Percentiles rank a stretch among this genome's conserved stretches.
phyloP scores from a whole-genome alignment of 2,113 vertebrate genomes.

The Dromiciops gliroides region DNA sequence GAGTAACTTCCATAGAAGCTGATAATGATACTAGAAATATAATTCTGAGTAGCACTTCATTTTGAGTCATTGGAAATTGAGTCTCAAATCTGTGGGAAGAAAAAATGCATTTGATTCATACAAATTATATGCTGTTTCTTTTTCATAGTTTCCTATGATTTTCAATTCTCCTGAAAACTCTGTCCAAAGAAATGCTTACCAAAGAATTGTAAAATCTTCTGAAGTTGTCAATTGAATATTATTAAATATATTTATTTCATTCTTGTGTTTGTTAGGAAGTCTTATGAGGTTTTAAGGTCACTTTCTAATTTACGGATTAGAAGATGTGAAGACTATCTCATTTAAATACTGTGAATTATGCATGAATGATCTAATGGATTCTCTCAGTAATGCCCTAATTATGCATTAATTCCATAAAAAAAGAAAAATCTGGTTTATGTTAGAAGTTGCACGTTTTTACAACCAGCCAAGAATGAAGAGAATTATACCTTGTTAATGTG shows the following conservation, averaged over 20 bases:
- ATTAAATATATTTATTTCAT: conserved; percentile 64
- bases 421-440: conserved; percentile 33
- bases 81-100: neutral
- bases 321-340: conserved; percentile 59
- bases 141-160: neutral
- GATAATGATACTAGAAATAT: neutral
- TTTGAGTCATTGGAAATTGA: neutral
- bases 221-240: conserved; percentile 35
- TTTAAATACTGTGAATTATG: conserved; percentile 73
- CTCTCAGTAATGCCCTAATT: conserved; percentile 51
- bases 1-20: neutral
- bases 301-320: conserved; percentile 66
- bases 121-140: neutral
- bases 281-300: conserved; percentile 55
- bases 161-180: neutral
- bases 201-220: conserved; percentile 25
- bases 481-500: conserved; percentile 26
- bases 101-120: neutral
- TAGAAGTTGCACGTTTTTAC: conserved; percentile 35
- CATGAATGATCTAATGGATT: conserved; percentile 59
- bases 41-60: neutral
- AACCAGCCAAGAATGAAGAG: neutral
- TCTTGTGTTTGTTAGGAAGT: conserved; percentile 15
- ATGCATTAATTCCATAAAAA: conserved; percentile 61
- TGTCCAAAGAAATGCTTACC: neutral